Evolutionary conservation across 2,888 invertebrate species (phyloP), one percentile per base, ranked within the genome.

Genomic region (Tipula helvola): DNA sequence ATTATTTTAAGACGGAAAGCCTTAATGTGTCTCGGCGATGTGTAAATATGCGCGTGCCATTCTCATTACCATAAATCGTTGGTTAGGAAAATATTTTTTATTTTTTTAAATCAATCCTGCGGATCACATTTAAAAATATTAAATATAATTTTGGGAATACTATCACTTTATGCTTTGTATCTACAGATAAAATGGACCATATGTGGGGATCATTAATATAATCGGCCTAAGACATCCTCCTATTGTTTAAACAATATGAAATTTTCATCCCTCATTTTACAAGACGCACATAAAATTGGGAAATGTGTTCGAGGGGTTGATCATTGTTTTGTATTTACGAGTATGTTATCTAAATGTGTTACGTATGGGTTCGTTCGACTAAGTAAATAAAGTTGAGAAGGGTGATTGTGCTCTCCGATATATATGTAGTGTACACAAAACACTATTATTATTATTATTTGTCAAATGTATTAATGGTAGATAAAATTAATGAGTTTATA

Each of bases 401-500:
- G 71, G 71, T 71, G 71, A 71, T 71, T 71, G 18, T 71, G 0
- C 71, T 71, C 13, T 8, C 18, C 52, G 52, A 57, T n/a, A 57
- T 39, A 39, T 39, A 7, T 7, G 5, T 39, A 7, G 7, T 57
- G 16, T 57, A 57, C 71, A 71, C 71, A 18, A 28, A 28, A 71
- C 71, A 71, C 71, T 71, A 71, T 71, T 57, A 57, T 28, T 52
- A 44, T 52, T 52, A 71, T 28, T 71, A 71, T 71, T 71, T 71
- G 71, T 71, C 71, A 71, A 71, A 71, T 71, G 71, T 71, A 71
- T 71, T 71, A 71, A 71, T 71, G 71, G 71, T 71, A 71, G 71
- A 71, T 71, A 71, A 71, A 71, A 71, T 71, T 71, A 71, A 71
- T 71, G 71, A 71, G 71, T 71, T 71, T 71, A 71, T 71, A 28